A percentile compares a stretch with the other conserved stretches of the same genome.
Conservation (phyloP, 2,113 vertebrate genomes). For the Suncus etruscus region DNA sequence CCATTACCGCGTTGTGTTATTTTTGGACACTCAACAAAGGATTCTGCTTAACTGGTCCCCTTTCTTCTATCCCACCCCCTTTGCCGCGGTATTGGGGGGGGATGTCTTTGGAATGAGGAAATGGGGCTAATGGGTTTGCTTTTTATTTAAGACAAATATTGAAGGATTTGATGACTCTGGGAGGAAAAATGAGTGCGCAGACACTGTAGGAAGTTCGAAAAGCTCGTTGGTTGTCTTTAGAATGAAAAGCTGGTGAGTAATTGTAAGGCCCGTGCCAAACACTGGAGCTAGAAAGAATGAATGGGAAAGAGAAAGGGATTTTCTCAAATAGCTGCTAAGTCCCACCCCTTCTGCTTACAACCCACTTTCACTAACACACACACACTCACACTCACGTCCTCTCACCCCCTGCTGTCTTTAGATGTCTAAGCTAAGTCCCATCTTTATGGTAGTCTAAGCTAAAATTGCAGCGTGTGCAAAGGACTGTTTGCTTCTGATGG, state of each 20-base stretch:
- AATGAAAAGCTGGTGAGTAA: constrained; percentile 77
- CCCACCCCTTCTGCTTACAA: constrained; percentile 77
- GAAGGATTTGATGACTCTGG: constrained; percentile 32
- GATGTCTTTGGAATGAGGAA: constrained; percentile 53
- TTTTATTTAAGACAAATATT: constrained; percentile 52
- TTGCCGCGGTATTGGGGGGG: not conserved
- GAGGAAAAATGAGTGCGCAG: not conserved
- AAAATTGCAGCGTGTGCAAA: constrained; percentile 32
- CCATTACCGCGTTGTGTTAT: constrained; percentile 17
- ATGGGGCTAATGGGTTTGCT: constrained; percentile 27
- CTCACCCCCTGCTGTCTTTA: constrained; percentile 45
- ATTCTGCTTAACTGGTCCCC: not conserved
- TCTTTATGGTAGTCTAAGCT: constrained; percentile 66
- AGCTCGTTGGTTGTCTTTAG: constrained; percentile 75
- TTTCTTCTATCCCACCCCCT: not conserved
- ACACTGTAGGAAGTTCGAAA: constrained; percentile 68
- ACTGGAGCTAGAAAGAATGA: constrained; percentile 55
- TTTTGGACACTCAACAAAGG: constrained; percentile 65
- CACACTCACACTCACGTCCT: not conserved
- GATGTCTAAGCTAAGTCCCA: not conserved
- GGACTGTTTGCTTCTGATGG: constrained; percentile 59
- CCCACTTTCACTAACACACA: constrained; percentile 43
- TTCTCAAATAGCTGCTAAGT: constrained; percentile 77
- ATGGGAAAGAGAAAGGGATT: constrained; percentile 71
- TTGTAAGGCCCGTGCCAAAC: constrained; percentile 45